Percentiles rank a stretch among this genome's conserved stretches.
These are phyloP conservation scores for Sphyrna mokarran DNA, from an alignment of 2,113 vertebrate genomes.

Conservation along the genomic window DNA sequence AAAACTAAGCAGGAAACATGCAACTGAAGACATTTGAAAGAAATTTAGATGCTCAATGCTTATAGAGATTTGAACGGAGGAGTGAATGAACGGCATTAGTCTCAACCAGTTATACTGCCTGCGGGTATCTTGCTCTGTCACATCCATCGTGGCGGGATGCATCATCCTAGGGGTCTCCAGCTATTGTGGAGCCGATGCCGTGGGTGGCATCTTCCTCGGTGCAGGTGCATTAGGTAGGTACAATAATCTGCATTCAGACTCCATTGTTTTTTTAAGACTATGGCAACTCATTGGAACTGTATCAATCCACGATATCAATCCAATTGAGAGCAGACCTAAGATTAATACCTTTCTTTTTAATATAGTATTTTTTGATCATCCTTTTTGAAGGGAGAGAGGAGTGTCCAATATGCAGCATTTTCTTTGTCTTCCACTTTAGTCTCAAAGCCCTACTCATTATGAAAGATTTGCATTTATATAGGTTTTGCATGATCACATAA, in stretches of 20 bases:
- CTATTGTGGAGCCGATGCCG: conserved; percentile 70
- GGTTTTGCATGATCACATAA: neutral
- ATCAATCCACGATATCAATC: neutral
- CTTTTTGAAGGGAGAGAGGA: neutral
- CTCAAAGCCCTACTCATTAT: neutral
- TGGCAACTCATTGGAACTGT: neutral
- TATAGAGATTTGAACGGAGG: conserved; percentile 42
- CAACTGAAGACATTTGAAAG: neutral
- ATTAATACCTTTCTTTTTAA: neutral
- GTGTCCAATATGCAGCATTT: neutral
- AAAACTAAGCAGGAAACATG: neutral
- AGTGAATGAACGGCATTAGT: conserved; percentile 58
- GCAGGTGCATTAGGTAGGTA: conserved; percentile 73
- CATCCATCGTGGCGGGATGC: conserved; percentile 71
- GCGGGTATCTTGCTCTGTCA: conserved; percentile 66
- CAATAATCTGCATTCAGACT: neutral
- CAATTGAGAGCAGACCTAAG: neutral
- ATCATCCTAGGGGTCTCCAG: conserved; percentile 73
- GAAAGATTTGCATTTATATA: neutral
- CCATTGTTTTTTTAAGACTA: neutral
- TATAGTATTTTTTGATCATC: neutral
- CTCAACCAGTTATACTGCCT: conserved; percentile 69
- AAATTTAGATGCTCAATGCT: neutral
- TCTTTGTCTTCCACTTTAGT: neutral
- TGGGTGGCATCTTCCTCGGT: conserved; percentile 73